Evolutionary conservation across 2,797 vertebrate genomes (phyloP).

Genomic region (Acanthurus tractus): DNA sequence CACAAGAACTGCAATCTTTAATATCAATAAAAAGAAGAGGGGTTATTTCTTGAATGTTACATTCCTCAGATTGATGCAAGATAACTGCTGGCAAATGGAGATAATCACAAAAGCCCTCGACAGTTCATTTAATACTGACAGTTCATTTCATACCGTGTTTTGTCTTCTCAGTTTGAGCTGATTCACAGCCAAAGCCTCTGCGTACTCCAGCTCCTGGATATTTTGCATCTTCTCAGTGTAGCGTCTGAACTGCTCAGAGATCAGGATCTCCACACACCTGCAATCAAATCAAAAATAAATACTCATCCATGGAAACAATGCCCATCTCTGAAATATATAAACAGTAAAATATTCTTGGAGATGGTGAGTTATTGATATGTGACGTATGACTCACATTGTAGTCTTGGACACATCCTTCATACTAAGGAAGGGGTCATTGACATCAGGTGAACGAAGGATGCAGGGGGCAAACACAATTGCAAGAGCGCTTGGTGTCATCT

Average conservation of each 20-base stretch:
- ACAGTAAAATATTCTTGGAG: background rate
- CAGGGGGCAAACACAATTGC: constrained; percentile 98
- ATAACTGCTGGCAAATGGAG: background rate
- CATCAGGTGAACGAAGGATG: constrained; percentile 91
- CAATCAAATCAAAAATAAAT: constrained; percentile 17
- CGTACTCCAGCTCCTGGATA: constrained; percentile 93
- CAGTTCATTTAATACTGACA: background rate
- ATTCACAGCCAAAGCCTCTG: constrained; percentile 90
- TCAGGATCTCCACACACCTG: constrained; percentile 96
- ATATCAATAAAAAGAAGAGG: background rate
- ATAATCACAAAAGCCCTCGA: background rate
- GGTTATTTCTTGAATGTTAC: background rate
- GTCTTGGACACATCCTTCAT: constrained; percentile 96
- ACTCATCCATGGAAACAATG: background rate
- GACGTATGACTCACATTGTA: constrained; percentile 88
- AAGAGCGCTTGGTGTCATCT: constrained; percentile 92
- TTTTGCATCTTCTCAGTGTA: constrained; percentile 96
- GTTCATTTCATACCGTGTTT: constrained; percentile 84
- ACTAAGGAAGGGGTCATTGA: constrained; percentile 91
- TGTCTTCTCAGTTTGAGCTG: constrained; percentile 90
- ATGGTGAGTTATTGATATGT: constrained; percentile 2
- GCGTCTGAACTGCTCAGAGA: constrained; percentile 92
- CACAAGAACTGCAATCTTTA: background rate
- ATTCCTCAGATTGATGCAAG: background rate
- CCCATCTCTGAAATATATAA: constrained; percentile 7